Evolutionary conservation across 2,797 vertebrate species (phyloP).

Genomic region (Champsocephalus esox): DNA sequence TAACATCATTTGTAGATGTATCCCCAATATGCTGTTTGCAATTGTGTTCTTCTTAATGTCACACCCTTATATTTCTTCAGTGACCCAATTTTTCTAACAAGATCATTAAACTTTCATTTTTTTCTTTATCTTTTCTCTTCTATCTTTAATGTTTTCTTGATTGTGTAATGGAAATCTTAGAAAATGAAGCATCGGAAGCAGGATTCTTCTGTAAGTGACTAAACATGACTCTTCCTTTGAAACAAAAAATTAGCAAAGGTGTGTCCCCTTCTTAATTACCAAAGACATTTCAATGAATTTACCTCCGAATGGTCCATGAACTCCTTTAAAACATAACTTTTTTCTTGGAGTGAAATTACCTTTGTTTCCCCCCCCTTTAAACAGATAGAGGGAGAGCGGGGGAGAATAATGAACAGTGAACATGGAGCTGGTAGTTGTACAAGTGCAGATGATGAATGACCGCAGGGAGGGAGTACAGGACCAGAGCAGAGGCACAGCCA

Average conservation of each 20-base stretch:
- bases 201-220: too few relatives aligned
- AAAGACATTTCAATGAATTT: conserved; percentile 22
- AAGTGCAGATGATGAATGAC: conserved; percentile 89
- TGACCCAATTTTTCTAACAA: conserved; percentile 62
- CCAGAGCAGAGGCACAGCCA: conserved; percentile 85
- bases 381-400: conserved; percentile 29
- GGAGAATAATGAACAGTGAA: conserved; percentile 73
- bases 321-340: conserved; percentile 10
- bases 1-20: conserved; percentile 37
- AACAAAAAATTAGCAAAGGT: background rate
- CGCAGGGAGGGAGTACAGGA: conserved; percentile 85
- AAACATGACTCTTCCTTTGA: background rate
- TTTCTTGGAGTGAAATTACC: conserved; percentile 46
- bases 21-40: conserved; percentile 51
- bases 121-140: conserved; percentile 22
- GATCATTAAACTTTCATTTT: conserved; percentile 71
- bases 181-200: conserved; percentile 8
- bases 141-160: conserved; percentile 50
- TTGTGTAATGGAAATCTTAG: conserved; percentile 15
- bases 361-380: conserved; percentile 14
- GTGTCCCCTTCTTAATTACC: conserved; percentile 15
- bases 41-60: conserved; percentile 58
- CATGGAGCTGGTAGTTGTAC: conserved; percentile 54
- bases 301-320: conserved; percentile 14
- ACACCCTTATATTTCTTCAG: conserved; percentile 42